Percentiles rank a stretch among this genome's conserved stretches.
Conservation (phyloP, 2,888 invertebrate species). For the Microdon myrmicae region DNA sequence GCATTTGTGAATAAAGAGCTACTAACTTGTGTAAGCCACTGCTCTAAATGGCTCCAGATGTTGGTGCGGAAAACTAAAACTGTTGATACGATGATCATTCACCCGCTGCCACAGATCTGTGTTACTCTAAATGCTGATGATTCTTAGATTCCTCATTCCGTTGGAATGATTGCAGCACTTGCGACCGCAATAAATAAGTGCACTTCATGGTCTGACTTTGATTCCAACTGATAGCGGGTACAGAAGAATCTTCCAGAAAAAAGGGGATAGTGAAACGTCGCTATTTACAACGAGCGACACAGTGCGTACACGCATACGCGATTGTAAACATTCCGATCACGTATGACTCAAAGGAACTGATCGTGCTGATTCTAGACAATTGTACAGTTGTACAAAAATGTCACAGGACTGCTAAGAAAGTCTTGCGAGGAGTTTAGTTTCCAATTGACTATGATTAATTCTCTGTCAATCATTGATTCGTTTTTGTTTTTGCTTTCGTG, state of each 20-base stretch:
- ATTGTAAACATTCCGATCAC: slow-evolving; percentile 46
- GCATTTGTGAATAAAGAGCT: slow-evolving; percentile 8
- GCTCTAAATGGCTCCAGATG: slow-evolving; percentile 20
- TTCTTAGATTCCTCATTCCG: slow-evolving; percentile 25
- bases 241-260: no score
- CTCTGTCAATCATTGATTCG: slow-evolving; percentile 33
- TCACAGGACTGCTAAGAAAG: background rate
- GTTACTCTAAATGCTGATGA: slow-evolving; percentile 41
- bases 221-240: slow-evolving; percentile 32
- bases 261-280: slow-evolving; percentile 1
- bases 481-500: background rate
- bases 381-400: no score
- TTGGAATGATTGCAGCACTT: slow-evolving; percentile 39
- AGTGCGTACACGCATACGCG: background rate
- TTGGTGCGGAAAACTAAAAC: slow-evolving; percentile 5
- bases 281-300: background rate
- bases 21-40: slow-evolving; percentile 14
- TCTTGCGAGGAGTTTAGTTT: slow-evolving; percentile 23
- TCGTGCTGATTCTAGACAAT: slow-evolving; percentile 39
- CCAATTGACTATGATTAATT: slow-evolving; percentile 50
- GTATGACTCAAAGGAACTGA: slow-evolving; percentile 40
- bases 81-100: slow-evolving; percentile 16
- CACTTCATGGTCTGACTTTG: slow-evolving; percentile 16
- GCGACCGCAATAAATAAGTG: slow-evolving; percentile 45
- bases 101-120: slow-evolving; percentile 23